These are phyloP conservation scores for Burhinus bistriatus DNA, from an alignment of 2,113 vertebrate genomes.

Conservation along the genomic window DNA sequence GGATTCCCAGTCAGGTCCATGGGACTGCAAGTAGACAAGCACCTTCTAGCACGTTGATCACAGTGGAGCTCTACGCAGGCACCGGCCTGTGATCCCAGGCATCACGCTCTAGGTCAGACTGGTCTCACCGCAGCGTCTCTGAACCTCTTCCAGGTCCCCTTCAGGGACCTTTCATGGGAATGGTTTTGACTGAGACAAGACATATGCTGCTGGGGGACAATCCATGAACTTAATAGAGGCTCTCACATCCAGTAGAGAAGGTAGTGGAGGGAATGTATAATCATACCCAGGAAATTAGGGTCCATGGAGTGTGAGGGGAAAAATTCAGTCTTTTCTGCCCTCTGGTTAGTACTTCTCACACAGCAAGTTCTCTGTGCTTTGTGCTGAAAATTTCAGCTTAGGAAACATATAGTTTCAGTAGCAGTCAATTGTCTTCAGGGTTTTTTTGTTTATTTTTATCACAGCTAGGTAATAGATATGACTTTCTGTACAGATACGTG, in stretches of 20 bases:
- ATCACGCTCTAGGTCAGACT: neutral
- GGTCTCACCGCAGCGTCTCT: neutral
- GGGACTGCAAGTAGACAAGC: neutral
- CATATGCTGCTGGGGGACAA: neutral
- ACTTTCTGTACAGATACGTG: neutral
- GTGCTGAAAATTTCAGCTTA: neutral
- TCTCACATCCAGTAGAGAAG: rapidly evolving
- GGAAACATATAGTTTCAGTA: neutral
- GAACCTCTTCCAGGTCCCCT: neutral
- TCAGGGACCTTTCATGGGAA: neutral
- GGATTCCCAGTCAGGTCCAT: neutral
- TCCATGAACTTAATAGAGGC: neutral
- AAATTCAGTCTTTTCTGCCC: neutral
- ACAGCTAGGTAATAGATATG: neutral
- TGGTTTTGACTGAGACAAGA: neutral
- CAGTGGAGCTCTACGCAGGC: neutral
- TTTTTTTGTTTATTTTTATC: neutral
- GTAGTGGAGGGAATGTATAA: neutral
- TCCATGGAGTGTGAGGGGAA: neutral
- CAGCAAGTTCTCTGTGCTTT: neutral
- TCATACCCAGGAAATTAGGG: neutral
- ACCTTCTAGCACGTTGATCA: rapidly evolving
- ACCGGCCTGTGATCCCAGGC: neutral
- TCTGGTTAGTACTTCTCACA: neutral
- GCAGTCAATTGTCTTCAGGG: neutral